phyloP scores from a whole-genome alignment of 2,797 vertebrate genomes.

The Phrynocephalus guinanensis region DNA sequence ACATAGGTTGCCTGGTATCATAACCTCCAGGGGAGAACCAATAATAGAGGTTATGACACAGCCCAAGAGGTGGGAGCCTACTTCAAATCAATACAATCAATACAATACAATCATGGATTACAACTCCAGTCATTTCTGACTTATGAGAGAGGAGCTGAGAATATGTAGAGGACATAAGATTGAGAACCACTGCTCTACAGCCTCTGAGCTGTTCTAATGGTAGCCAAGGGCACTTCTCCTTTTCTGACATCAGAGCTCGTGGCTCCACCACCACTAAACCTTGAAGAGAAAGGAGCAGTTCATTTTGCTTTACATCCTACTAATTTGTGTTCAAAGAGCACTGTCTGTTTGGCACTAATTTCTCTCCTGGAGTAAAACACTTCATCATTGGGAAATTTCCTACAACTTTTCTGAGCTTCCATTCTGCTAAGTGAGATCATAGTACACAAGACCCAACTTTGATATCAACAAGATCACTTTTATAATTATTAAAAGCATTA shows the following conservation, averaged over 20 bases:
- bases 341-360: background rate
- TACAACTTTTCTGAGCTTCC: background rate
- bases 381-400: background rate
- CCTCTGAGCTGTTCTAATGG: too few relatives aligned
- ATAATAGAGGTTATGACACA: background rate
- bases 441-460: background rate
- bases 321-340: background rate
- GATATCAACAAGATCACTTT: background rate
- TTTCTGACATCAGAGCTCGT: background rate
- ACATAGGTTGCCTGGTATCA: background rate
- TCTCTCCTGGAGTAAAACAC: background rate
- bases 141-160: too few relatives aligned
- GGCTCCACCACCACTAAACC: background rate
- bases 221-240: too few relatives aligned
- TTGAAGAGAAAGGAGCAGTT: background rate
- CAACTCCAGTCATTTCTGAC: background rate
- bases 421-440: background rate
- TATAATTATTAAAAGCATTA: background rate
- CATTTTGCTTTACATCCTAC: background rate
- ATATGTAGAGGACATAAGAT: too few relatives aligned
- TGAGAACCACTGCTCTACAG: too few relatives aligned
- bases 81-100: background rate
- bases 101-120: background rate
- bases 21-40: background rate
- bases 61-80: background rate